Conservation (phyloP, 2,113 vertebrate species). For the Camelus dromedarius region DNA sequence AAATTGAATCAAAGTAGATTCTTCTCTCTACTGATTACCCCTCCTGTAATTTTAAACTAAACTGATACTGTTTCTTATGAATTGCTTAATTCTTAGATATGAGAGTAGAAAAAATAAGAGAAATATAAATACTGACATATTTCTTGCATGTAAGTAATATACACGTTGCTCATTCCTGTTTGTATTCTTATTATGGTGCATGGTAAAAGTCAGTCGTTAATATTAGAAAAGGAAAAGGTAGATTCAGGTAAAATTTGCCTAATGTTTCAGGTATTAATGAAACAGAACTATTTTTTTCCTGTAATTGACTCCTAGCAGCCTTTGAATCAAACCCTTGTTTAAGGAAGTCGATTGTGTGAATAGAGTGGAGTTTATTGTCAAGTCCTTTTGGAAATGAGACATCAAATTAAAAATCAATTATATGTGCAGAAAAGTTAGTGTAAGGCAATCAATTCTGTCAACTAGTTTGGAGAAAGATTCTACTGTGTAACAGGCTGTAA, state of each 20-base stretch:
- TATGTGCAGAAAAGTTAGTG: conserved; percentile 82
- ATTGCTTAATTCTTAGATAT: neutral
- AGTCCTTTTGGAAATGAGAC: conserved; percentile 83
- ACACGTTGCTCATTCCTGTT: neutral
- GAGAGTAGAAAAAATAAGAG: conserved; percentile 24
- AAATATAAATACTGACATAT: neutral
- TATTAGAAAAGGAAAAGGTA: neutral
- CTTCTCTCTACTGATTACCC: neutral
- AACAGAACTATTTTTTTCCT: conserved; percentile 65
- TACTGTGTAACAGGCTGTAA: conserved; percentile 84
- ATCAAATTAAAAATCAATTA: conserved; percentile 88
- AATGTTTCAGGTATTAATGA: conserved; percentile 66
- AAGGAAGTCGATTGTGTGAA: conserved; percentile 76
- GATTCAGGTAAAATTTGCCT: conserved; percentile 51
- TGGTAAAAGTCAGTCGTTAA: neutral
- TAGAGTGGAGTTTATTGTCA: conserved; percentile 82
- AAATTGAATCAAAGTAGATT: neutral
- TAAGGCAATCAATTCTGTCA: conserved; percentile 84
- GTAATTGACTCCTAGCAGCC: conserved; percentile 67
- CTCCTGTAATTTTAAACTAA: neutral
- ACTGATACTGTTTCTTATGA: neutral
- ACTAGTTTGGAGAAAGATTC: conserved; percentile 86
- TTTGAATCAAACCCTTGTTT: conserved; percentile 77
- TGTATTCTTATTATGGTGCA: neutral
- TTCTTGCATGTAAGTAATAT: neutral